A percentile compares a stretch with the other conserved stretches of the same genome.
These are phyloP conservation scores for Ahaetulla prasina DNA, from an alignment of 2,113 vertebrate genomes.

Conservation along the genomic window DNA sequence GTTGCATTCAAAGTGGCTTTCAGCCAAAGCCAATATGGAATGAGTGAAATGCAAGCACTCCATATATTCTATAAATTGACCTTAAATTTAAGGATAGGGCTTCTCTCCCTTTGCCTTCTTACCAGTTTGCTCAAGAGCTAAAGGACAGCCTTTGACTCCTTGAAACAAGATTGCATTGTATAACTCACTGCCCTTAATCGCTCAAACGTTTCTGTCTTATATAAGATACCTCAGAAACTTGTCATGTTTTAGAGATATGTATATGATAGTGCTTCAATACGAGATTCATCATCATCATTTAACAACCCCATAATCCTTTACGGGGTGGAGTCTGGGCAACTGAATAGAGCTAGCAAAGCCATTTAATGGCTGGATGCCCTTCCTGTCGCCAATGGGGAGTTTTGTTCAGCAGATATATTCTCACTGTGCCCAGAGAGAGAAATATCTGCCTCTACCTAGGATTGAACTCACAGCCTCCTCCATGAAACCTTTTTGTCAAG, in stretches of 20 bases:
- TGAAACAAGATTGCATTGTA: slow-evolving; percentile 31
- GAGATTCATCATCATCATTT: not conserved
- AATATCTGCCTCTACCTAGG: too few species aligned
- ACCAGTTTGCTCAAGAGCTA: slow-evolving; percentile 38
- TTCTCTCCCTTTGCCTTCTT: slow-evolving; percentile 27
- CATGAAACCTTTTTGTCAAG: not conserved
- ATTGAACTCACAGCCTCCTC: not conserved
- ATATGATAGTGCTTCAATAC: not conserved
- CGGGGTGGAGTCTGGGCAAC: too few species aligned
- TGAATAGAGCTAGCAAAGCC: too few species aligned
- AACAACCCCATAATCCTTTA: too few species aligned
- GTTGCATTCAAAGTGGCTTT: slow-evolving; percentile 41
- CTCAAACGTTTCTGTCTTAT: slow-evolving; percentile 34
- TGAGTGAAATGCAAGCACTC: slow-evolving; percentile 31
- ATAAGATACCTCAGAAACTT: slow-evolving; percentile 24
- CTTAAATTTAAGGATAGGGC: slow-evolving; percentile 47
- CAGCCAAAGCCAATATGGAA: slow-evolving; percentile 48
- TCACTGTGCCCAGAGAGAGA: too few species aligned
- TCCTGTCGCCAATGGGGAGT: too few species aligned
- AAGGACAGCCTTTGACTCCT: slow-evolving; percentile 25
- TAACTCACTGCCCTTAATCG: slow-evolving; percentile 24
- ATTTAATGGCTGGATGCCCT: too few species aligned
- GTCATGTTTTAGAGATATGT: not conserved
- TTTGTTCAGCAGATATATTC: too few species aligned
- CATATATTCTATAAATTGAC: slow-evolving; percentile 42